Evolutionary conservation across 2,797 vertebrate genomes (phyloP).

Genomic region (Varecia variegata): DNA sequence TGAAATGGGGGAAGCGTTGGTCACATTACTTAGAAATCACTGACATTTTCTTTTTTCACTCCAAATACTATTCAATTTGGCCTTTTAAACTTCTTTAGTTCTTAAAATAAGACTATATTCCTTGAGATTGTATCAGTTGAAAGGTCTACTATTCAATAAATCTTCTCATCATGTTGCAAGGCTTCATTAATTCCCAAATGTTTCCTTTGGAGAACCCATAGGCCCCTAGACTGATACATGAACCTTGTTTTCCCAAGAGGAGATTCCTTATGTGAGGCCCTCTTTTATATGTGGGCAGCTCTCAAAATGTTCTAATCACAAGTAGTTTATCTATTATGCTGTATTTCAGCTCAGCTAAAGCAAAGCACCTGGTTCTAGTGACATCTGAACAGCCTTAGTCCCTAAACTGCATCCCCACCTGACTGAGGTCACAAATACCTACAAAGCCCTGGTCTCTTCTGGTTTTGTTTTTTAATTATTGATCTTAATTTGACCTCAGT

Average conservation of each 20-base stretch:
- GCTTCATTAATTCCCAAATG: neutral
- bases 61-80: neutral
- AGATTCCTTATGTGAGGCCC: neutral
- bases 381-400: neutral
- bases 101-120: neutral
- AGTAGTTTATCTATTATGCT: neutral
- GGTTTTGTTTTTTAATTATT: neutral
- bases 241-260: neutral
- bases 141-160: neutral
- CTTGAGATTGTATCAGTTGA: neutral
- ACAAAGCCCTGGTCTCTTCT: neutral
- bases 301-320: neutral
- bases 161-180: neutral
- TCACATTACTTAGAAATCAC: neutral
- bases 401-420: neutral
- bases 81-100: neutral
- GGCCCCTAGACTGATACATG: neutral
- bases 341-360: neutral
- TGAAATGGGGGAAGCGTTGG: neutral
- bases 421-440: neutral
- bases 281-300: neutral
- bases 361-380: neutral
- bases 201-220: neutral
- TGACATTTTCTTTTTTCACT: neutral
- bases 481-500: neutral